Percentiles rank a stretch among this genome's conserved stretches.
These are phyloP conservation scores for Heliopora coerulea DNA, from an alignment of 92 coral and sea anemone genomes.

Conservation along the genomic window DNA sequence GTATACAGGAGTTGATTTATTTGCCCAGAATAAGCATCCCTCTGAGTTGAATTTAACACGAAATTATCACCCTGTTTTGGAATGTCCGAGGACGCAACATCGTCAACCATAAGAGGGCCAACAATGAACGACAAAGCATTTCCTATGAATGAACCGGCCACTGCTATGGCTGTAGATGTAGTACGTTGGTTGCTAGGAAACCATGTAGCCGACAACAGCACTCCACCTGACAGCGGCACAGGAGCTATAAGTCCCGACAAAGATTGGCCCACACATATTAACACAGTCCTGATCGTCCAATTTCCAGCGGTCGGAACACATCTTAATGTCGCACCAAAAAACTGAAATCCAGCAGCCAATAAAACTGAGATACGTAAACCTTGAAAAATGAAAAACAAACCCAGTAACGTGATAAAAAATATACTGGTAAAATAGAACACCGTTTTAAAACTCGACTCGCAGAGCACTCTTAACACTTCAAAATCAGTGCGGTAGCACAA, in stretches of 20 bases:
- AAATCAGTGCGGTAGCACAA: no score
- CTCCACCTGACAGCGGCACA: conserved; percentile 93
- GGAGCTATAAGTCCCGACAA: conserved; percentile 90
- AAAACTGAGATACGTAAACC: conserved; percentile 85
- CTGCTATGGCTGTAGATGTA: conserved; percentile 86
- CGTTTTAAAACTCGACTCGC: no score
- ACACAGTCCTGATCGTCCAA: conserved; percentile 51
- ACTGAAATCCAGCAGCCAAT: conserved; percentile 77
- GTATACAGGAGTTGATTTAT: conserved; percentile 71
- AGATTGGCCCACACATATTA: conserved; percentile 83
- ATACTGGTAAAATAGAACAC: no score
- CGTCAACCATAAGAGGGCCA: conserved; percentile 83
- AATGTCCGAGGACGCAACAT: conserved; percentile 38
- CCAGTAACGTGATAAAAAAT: no score
- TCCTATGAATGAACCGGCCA: conserved; percentile 80
- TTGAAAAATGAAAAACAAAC: conserved; percentile 11
- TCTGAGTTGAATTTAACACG: conserved; percentile 54
- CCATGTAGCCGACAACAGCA: conserved; percentile 96
- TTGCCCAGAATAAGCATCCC: conserved; percentile 42
- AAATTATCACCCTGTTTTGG: conserved; percentile 35
- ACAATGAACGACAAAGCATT: conserved; percentile 82
- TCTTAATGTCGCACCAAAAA: conserved; percentile 83
- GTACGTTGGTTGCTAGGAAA: conserved; percentile 97
- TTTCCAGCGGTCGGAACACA: conserved; percentile 68
- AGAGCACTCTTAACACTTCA: no score